Percentiles rank a stretch among this genome's conserved stretches.
These are phyloP conservation scores for Sminthopsis crassicaudata DNA, from an alignment of 2,113 vertebrate genomes.

Conservation along the genomic window DNA sequence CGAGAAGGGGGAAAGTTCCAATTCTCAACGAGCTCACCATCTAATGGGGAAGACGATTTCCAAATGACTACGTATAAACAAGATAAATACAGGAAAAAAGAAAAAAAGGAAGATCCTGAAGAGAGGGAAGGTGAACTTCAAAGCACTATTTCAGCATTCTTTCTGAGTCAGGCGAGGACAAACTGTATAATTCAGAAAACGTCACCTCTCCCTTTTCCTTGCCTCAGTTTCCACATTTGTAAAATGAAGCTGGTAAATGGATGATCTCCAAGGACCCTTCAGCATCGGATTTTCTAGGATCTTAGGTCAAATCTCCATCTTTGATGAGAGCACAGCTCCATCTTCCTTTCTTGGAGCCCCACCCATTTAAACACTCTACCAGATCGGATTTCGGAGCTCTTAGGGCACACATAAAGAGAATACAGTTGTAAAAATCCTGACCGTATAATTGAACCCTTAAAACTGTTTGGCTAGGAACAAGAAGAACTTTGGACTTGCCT, in stretches of 20 bases:
- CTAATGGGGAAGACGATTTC: background rate
- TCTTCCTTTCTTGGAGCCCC: background rate
- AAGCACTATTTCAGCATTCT: background rate
- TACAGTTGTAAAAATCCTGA: background rate
- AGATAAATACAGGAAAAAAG: background rate
- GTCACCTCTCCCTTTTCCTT: background rate
- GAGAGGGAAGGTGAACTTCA: background rate
- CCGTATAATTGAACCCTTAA: slow-evolving; percentile 10
- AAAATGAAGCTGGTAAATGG: background rate
- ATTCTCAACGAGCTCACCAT: background rate
- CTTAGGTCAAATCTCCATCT: background rate
- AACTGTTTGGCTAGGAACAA: background rate
- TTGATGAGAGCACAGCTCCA: background rate
- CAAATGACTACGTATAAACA: background rate
- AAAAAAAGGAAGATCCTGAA: background rate
- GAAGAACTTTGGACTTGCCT: slow-evolving; percentile 44
- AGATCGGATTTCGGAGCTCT: slow-evolving; percentile 14
- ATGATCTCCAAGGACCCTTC: background rate
- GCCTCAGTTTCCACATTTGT: background rate
- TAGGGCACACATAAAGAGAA: background rate
- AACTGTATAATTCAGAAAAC: background rate
- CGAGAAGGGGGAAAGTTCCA: background rate
- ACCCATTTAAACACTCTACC: slow-evolving; percentile 14
- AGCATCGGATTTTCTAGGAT: background rate
- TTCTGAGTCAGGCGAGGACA: background rate